Evolutionary conservation across 2,888 invertebrate species (phyloP).

Genomic region (Dinocampus coccinellae): DNA sequence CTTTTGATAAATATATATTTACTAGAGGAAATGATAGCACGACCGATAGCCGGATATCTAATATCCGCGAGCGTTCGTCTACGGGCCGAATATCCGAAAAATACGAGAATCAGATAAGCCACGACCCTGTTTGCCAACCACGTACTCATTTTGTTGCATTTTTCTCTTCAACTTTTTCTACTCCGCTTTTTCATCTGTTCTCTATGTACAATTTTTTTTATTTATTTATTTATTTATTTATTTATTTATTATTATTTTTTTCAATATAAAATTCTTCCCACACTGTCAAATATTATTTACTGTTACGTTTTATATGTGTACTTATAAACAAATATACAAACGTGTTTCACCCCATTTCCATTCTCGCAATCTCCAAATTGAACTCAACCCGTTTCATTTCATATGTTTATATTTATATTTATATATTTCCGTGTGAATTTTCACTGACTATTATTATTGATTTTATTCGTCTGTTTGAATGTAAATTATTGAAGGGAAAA

Average conservation of each 20-base stretch:
- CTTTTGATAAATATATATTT: conserved; percentile 2
- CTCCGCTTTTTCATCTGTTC: conserved; percentile 1
- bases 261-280: neutral
- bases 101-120: conserved; percentile 58
- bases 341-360: conserved; percentile 30
- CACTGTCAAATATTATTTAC: conserved; percentile 28
- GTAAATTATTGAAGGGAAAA: no score
- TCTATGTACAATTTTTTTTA: neutral
- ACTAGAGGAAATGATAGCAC: conserved; percentile 48
- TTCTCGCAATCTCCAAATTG: conserved; percentile 43
- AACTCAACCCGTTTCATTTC: conserved; percentile 4
- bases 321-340: neutral
- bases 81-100: conserved; percentile 48
- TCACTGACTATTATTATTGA: no score
- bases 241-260: no score
- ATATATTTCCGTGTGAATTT: no score
- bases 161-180: conserved; percentile 15
- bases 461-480: no score
- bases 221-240: no score
- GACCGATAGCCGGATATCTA: conserved; percentile 59
- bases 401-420: neutral
- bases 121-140: conserved; percentile 42
- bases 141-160: conserved; percentile 35
- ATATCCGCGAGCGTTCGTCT: conserved; percentile 53
- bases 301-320: conserved; percentile 28